phyloP scores from a whole-genome alignment of 2,113 vertebrate species.

The Amphiprion ocellaris region DNA sequence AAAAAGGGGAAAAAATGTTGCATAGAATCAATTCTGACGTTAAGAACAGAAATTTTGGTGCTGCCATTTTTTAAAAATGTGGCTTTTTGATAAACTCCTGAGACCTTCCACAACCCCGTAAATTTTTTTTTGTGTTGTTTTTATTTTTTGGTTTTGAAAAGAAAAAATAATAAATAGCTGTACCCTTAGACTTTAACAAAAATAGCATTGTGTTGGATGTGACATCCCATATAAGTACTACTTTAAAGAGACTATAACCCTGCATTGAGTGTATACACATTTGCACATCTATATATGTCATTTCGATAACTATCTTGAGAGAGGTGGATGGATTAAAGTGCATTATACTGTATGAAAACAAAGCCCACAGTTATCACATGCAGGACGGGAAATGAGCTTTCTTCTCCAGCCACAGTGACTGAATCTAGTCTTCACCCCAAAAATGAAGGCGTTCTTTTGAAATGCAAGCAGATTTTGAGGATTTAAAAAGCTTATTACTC shows the following conservation, averaged over 20 bases:
- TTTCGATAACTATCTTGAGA: conserved; percentile 65
- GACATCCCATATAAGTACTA: conserved; percentile 69
- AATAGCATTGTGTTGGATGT: conserved; percentile 73
- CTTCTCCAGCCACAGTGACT: conserved; percentile 27
- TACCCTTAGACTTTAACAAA: conserved; percentile 73
- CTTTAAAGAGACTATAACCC: conserved; percentile 78
- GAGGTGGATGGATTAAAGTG: conserved; percentile 84
- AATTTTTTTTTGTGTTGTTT: conserved; percentile 17
- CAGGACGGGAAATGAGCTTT: conserved; percentile 68
- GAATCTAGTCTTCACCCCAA: not conserved
- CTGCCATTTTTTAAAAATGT: conserved; percentile 64
- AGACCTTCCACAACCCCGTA: conserved; percentile 67
- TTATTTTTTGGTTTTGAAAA: conserved; percentile 74
- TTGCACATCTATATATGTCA: conserved; percentile 71
- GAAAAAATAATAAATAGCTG: conserved; percentile 62
- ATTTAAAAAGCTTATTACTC: conserved; percentile 24
- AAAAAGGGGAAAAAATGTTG: conserved; percentile 72
- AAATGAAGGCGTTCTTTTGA: conserved; percentile 4
- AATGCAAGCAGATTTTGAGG: conserved; percentile 35
- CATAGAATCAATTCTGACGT: conserved; percentile 83
- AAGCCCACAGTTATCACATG: conserved; percentile 75
- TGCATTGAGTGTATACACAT: conserved; percentile 78
- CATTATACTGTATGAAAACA: conserved; percentile 78
- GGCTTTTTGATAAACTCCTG: conserved; percentile 72
- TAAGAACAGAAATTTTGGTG: conserved; percentile 71